These are phyloP conservation scores for Psilopsiagon aurifrons DNA, from an alignment of 2,113 vertebrate species.

Conservation along the genomic window DNA sequence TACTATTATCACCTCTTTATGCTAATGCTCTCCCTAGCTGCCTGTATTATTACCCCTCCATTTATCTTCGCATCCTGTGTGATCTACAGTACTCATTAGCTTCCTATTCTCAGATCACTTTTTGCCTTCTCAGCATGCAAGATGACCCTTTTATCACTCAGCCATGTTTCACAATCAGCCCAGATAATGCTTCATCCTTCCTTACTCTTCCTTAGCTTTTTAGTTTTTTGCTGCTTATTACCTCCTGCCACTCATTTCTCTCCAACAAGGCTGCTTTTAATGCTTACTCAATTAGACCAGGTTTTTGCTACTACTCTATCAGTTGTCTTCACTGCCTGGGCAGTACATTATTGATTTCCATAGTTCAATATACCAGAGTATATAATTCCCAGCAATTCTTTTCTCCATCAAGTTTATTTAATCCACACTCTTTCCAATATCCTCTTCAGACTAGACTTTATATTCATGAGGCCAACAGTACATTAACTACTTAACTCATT, in stretches of 20 bases:
- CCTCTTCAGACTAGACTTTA: neutral
- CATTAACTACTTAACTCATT: conserved; percentile 52
- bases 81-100: conserved; percentile 36
- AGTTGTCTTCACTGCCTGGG: neutral
- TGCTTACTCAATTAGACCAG: neutral
- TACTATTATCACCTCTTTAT: conserved; percentile 62
- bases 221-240: neutral
- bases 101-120: conserved; percentile 41
- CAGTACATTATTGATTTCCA: conserved; percentile 12
- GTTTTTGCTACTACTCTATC: neutral
- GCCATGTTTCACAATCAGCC: conserved; percentile 19
- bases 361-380: neutral
- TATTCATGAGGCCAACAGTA: conserved; percentile 23
- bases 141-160: conserved; percentile 52
- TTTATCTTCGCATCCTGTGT: conserved; percentile 26
- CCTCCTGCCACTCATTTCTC: neutral
- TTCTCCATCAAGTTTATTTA: conserved; percentile 27
- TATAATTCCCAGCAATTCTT: conserved; percentile 20
- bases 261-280: neutral
- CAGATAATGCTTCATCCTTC: neutral
- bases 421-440: neutral
- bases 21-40: conserved; percentile 48
- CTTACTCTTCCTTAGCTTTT: neutral
- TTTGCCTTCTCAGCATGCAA: conserved; percentile 47
- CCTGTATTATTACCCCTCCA: conserved; percentile 6